Evolutionary conservation across 2,113 vertebrate species (phyloP).

Genomic region (Cyrtonyx montezumae): DNA sequence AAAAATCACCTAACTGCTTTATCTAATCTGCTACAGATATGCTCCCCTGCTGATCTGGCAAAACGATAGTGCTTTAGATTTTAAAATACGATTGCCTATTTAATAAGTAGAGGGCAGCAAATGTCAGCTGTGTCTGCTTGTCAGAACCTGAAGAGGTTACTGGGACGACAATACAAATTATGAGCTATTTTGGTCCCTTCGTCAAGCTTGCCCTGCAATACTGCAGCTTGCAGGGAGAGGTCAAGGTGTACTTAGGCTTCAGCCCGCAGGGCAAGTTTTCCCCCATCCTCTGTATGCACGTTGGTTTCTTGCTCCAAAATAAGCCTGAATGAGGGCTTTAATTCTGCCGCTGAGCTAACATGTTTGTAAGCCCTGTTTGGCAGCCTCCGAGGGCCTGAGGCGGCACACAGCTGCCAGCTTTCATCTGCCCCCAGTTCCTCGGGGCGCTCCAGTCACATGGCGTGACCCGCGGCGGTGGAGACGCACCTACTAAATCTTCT

Average conservation of each 20-base stretch:
- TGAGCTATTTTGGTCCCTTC: background rate
- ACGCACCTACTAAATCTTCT: constrained; percentile 24
- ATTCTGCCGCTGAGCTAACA: constrained; percentile 43
- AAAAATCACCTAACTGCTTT: background rate
- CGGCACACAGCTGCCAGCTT: constrained; percentile 70
- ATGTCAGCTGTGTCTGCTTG: constrained; percentile 30
- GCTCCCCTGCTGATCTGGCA: constrained; percentile 1
- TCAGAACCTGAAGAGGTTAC: constrained; percentile 13
- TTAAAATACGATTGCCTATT: constrained; percentile 15
- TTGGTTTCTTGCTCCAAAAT: constrained; percentile 5
- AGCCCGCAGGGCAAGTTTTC: constrained; percentile 24
- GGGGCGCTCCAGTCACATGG: constrained; percentile 37
- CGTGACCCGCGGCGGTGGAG: background rate
- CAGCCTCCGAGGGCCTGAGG: constrained; percentile 33
- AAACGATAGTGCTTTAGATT: background rate
- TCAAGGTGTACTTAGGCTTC: constrained; percentile 36
- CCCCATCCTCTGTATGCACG: background rate
- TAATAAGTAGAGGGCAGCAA: constrained; percentile 63
- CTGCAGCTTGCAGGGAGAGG: constrained; percentile 7
- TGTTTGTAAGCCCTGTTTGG: constrained; percentile 61
- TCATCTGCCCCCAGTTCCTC: constrained; percentile 67
- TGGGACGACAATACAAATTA: background rate
- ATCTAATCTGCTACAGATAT: background rate
- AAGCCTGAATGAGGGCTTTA: constrained; percentile 35
- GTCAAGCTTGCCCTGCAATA: background rate